Base-by-base conservation (phyloP, 1,140 invertebrate genomes). In the Bombus superbus region DNA sequence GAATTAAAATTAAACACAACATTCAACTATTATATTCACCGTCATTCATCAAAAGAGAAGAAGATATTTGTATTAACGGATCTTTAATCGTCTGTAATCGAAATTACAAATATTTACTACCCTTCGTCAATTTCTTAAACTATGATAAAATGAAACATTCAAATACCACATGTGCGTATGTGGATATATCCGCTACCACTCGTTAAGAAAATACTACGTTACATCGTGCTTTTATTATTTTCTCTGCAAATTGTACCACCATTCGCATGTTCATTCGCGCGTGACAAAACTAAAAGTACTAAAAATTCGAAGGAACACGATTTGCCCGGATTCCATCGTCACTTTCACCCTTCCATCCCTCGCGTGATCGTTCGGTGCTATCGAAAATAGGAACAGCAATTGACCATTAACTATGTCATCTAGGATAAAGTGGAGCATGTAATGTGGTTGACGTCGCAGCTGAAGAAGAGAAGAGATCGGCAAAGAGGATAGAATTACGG, bases 401-500 rank as follows among this genome's bases (percentile, higher is more conserved):
- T 35, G 66, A n/a, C 75, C 83, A 83, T 83, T 71, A 81, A 72
- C 38, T 40, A 18, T 73, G 64, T 85, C 53, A 64, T 85, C n/a
- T 66, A 84, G 38, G 78, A 77, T 32, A 72, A 44, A 72, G 28
- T 83, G 47, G 53, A 75, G n/a, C 62, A 66, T 66, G 35, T 59
- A 40, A 38, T 44, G 53, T 79, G 47, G 68, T 64, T 38, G 71
- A 88, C 28, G 53, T 87, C 78, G 22, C 5, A 71, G 18, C 6
- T 25, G 57, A 81, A 85, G 74, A 83, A 11, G 47, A 62, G 47
- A 62, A 73, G 59, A 74, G 18, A 47, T 32, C 42, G 79, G 47
- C 42, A 32, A 81, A 84, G 28, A 82, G 83, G 86, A 72, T 85
- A 80, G 82, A 88, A 68, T 88, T 85, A 68, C 86, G 80, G 74